Percentiles rank a stretch among this genome's conserved stretches.
Conservation (phyloP, 2,888 invertebrate genomes). For the Diaperis boleti region DNA sequence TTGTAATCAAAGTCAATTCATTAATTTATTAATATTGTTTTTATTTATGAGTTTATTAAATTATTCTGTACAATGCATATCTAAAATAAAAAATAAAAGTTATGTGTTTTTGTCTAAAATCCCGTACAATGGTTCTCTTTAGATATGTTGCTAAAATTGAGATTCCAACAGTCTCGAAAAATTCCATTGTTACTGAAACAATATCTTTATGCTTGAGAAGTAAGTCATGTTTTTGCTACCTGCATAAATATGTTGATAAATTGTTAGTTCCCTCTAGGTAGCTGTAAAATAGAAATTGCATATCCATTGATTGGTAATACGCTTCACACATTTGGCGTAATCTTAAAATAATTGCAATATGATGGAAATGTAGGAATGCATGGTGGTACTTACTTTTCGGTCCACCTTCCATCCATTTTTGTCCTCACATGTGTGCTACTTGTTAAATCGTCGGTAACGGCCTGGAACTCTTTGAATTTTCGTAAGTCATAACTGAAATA, state of each 20-base stretch:
- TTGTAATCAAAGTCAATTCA: constrained; percentile 18
- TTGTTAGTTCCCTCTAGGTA: constrained; percentile 47
- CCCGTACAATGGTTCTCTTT: background rate
- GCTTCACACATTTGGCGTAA: constrained; percentile 51
- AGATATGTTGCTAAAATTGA: constrained; percentile 20
- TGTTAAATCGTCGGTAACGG: constrained; percentile 51
- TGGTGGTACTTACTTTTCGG: constrained; percentile 49
- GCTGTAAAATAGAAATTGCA: constrained; percentile 47
- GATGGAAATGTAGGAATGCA: constrained; percentile 8
- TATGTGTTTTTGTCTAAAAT: background rate
- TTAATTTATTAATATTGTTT: constrained; percentile 37
- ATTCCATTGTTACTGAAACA: constrained; percentile 54
- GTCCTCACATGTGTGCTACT: constrained; percentile 51
- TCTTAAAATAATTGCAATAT: too few relatives aligned
- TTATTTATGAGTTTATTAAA: constrained; percentile 34
- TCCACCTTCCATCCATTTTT: constrained; percentile 55
- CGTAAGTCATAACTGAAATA: constrained; percentile 53
- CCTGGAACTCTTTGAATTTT: constrained; percentile 46
- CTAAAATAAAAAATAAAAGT: constrained; percentile 6
- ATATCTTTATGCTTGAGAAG: too few relatives aligned
- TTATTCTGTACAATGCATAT: constrained; percentile 29
- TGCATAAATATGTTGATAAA: constrained; percentile 52
- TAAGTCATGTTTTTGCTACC: constrained; percentile 42
- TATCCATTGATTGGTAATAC: constrained; percentile 50
- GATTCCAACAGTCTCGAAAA: constrained; percentile 52